Conservation (phyloP, 2,113 vertebrate species). For the Oryzias melastigma region DNA sequence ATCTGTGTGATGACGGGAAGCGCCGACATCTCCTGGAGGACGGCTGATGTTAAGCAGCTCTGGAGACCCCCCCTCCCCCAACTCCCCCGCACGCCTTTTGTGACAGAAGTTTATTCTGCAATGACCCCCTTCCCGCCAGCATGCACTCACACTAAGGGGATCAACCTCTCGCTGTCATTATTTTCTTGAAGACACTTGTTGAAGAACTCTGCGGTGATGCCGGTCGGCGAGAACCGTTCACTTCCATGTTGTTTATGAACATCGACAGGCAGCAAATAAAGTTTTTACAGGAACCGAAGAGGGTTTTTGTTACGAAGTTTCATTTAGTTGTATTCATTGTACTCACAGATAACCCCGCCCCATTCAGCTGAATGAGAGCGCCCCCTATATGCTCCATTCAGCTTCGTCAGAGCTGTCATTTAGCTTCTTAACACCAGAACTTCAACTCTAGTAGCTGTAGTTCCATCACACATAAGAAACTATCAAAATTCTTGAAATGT, state of each 20-base stretch:
- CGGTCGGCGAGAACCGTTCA: not conserved
- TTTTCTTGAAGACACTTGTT: not conserved
- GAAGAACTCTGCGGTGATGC: not conserved
- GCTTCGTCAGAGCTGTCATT: too few relatives aligned
- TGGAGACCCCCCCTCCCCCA: not conserved
- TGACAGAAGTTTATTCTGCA: too few relatives aligned
- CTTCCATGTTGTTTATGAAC: not conserved
- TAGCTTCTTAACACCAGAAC: too few relatives aligned
- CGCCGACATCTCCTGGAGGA: not conserved
- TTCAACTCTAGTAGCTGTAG: too few relatives aligned
- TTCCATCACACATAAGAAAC: too few relatives aligned
- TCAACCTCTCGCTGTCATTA: not conserved
- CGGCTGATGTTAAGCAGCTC: not conserved
- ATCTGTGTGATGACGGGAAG: not conserved
- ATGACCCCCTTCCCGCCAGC: too few relatives aligned
- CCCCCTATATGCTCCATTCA: too few relatives aligned
- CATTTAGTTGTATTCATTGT: not conserved
- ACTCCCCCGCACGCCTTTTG: too few relatives aligned
- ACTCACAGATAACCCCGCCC: not conserved
- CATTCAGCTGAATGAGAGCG: too few relatives aligned
- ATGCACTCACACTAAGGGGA: not conserved
- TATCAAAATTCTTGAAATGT: too few relatives aligned
- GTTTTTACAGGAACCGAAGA: not conserved
- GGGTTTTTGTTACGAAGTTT: not conserved
- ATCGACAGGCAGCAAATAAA: not conserved